Base-by-base conservation (phyloP, 2,888 invertebrate species). In the Phyllotreta cruciferae region DNA sequence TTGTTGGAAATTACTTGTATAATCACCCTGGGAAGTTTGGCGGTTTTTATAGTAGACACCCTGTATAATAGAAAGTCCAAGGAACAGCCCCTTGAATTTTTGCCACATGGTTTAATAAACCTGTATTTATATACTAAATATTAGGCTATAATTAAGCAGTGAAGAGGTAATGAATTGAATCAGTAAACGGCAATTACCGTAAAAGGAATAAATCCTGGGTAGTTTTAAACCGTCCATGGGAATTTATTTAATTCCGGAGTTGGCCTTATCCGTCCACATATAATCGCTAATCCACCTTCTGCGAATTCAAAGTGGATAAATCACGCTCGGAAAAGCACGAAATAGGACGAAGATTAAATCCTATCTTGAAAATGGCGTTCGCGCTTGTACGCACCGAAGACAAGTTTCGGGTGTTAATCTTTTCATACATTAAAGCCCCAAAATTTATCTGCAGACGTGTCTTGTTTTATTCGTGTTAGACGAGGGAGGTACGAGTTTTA, bases 321-420 rank as follows among this genome's bases (percentile, higher is more conserved):
- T 82, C 82, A 80, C 79, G 82, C 83, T 83, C 79, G 79, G 80
- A 81, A 78, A 78, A 84, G 83, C 83, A 80, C 80, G 81, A 83
- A 83, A 83, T 83, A 81, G 83, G 81, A 83, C 83, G 83, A 82
- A 83, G 83, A 84, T 84, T 84, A 83, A 83, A 83, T 83, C 82
- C 83, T 80, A 81, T 82, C 81, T 80, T 79, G 66, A 66, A 68
- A 66, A 64, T 65, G 39, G 65, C 49, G 62, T 62, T 68, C 63
- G 68, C 63, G 67, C 70, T 72, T 69, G 56, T 71, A 74, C 74
- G 73, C 71, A 73, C 70, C 68, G 47, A 44, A 70, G 64, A 66
- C 67, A 63, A 64, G 56, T 62, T 58, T 62, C 61, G 56, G 62
- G 65, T 66, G 65, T 68, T 58, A 65, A 63, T 65, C 60, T 55